Conservation (phyloP, 2,888 invertebrate species). For the Lordiphosa fenestrarum region DNA sequence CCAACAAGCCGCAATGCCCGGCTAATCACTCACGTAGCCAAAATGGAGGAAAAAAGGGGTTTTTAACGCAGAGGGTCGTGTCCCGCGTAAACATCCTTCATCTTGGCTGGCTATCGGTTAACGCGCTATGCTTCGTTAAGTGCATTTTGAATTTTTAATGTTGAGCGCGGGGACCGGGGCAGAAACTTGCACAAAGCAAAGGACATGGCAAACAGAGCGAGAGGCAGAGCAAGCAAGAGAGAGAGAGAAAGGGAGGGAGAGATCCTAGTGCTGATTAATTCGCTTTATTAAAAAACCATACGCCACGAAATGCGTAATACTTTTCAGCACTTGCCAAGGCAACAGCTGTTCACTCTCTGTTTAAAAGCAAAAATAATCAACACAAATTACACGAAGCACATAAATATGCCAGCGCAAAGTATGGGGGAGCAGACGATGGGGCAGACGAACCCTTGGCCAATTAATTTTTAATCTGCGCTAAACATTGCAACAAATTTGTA, state of each 20-base stretch:
- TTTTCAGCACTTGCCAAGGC: slow-evolving; percentile 37
- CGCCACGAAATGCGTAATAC: slow-evolving; percentile 46
- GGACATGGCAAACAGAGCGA: slow-evolving; percentile 12
- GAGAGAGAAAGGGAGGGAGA: slow-evolving; percentile 9
- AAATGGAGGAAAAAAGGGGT: slow-evolving; percentile 13
- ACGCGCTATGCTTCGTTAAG: slow-evolving; percentile 72
- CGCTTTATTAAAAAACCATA: slow-evolving; percentile 67
- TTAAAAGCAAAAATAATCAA: slow-evolving; percentile 57
- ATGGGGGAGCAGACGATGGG: background rate
- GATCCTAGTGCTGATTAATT: slow-evolving; percentile 52
- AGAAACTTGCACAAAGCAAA: slow-evolving; percentile 39
- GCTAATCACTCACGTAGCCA: slow-evolving; percentile 13
- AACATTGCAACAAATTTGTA: slow-evolving; percentile 60
- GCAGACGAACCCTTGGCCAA: slow-evolving; percentile 31
- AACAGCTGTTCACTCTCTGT: slow-evolving; percentile 34
- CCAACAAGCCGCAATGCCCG: slow-evolving; percentile 17
- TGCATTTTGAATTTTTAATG: slow-evolving; percentile 71
- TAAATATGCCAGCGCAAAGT: slow-evolving; percentile 40
- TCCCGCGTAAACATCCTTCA: slow-evolving; percentile 14
- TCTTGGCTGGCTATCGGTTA: slow-evolving; percentile 59
- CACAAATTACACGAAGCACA: slow-evolving; percentile 56
- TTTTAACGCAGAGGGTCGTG: slow-evolving; percentile 19
- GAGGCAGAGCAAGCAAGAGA: too few relatives aligned
- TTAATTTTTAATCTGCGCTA: slow-evolving; percentile 68
- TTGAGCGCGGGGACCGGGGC: slow-evolving; percentile 29